Percentiles rank a stretch among this genome's conserved stretches.
phyloP scores from a whole-genome alignment of 2,797 vertebrate species.

The Vultur gryphus region DNA sequence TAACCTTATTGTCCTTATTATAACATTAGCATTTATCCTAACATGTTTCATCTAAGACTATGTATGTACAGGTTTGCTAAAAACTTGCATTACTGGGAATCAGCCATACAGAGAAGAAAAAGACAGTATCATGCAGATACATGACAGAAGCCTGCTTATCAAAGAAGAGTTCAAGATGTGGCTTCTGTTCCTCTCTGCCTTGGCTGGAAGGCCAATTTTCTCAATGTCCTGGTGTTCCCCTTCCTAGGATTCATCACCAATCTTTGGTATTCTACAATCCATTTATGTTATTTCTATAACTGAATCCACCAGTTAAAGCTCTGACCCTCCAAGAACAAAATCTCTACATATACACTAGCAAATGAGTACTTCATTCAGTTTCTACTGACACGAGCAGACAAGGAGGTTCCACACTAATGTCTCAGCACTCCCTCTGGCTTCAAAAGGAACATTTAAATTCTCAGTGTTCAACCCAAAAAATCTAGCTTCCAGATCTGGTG shows the following conservation, averaged over 20 bases:
- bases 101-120: not conserved
- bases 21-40: not conserved
- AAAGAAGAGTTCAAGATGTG: not conserved
- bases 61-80: not conserved
- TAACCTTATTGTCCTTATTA: not conserved
- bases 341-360: not conserved
- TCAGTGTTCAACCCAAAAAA: not conserved
- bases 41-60: not conserved
- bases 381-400: not conserved
- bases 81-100: not conserved
- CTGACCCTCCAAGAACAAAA: not conserved
- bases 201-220: not conserved
- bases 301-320: not conserved
- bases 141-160: not conserved
- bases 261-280: not conserved
- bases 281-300: not conserved
- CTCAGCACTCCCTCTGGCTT: not conserved
- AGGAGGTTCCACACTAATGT: accelerated
- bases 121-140: not conserved
- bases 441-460: not conserved
- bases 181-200: not conserved
- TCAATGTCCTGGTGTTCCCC: not conserved
- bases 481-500: not conserved
- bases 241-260: not conserved
- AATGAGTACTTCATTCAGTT: not conserved